Evolutionary conservation across 2,888 invertebrate genomes (phyloP), one percentile per base, ranked within the genome.

Genomic region (Epirrhoe tristata): DNA sequence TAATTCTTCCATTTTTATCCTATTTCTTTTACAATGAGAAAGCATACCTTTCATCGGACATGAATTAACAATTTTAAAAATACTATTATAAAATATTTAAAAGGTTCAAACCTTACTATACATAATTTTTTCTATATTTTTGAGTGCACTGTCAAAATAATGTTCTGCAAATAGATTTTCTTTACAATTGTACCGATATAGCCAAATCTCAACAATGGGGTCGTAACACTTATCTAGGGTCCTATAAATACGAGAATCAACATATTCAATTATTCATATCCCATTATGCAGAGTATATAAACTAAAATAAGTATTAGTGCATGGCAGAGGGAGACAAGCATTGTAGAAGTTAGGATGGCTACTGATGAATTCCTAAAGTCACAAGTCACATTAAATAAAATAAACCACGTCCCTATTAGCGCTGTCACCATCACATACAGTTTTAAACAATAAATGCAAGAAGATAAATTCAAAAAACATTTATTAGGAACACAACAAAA

Each of bases 51-150:
- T 81, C 74, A 72, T 82, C 80, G 77, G 85, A 86, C 82, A 82
- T 82, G 83, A 85, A 84, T 80, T 74, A 89, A 89, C 87, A 87
- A 86, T 79, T 87, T 89, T 84, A 81, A 84, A 89, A 88, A 88
- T 86, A 87, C 81, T 79, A 82, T 81, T 77, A 80, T 84, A 85
- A 87, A 88, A 90, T 87, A 86, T 86, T 81, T 72, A 78, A 79
- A 83, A 82, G 82, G 77, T 61, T 65, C 71, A 65, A 76, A 84
- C 87, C 87, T 84, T 81, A 63, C 64, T 73, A 73, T 73, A 71
- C 67, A 74, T 68, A 72, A 66, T 59, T 72, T 63, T 83, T 58
- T 73, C 78, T 81, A 80, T 80, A 81, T 78, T 81, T 39, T 81
- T 77, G 71, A 75, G 72, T 78, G 81, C 84, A 81, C 72, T 81